Conservation (phyloP, 53 echinoderm and acorn worm genomes). For the Echinometra lucunter region DNA sequence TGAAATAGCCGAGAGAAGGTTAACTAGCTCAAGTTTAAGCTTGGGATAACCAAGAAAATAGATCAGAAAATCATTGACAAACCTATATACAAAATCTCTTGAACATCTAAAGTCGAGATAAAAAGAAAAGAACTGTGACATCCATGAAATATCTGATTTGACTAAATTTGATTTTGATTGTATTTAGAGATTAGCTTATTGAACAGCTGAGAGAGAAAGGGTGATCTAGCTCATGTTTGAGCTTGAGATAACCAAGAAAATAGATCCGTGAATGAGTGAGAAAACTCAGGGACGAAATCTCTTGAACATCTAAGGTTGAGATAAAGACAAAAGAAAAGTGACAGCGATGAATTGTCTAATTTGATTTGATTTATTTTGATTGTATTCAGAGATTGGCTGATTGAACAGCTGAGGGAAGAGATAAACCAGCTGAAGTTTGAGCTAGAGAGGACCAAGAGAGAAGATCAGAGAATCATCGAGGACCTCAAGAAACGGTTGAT, state of each 20-base stretch:
- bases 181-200: slow-evolving; percentile 83
- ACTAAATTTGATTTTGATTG: background rate
- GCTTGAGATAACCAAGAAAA: slow-evolving; percentile 80
- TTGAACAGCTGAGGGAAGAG: slow-evolving; percentile 90
- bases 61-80: slow-evolving; percentile 93
- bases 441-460: slow-evolving; percentile 83
- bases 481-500: slow-evolving; percentile 83
- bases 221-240: slow-evolving; percentile 86
- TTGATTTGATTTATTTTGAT: slow-evolving; percentile 8
- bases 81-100: background rate
- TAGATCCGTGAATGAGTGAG: slow-evolving; percentile 81
- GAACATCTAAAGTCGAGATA: background rate
- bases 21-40: slow-evolving; percentile 84
- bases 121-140: background rate
- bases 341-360: background rate
- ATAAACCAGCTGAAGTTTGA: slow-evolving; percentile 88
- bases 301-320: background rate
- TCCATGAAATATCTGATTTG: background rate
- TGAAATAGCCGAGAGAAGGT: slow-evolving; percentile 85
- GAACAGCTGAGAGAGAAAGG: slow-evolving; percentile 86
- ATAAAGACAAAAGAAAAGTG: background rate
- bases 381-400: slow-evolving; percentile 82
- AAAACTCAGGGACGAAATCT: no score
- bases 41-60: slow-evolving; percentile 80
- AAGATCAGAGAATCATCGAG: slow-evolving; percentile 95